Evolutionary conservation across 2,797 vertebrate genomes (phyloP).

Genomic region (Eulemur albifrons): DNA sequence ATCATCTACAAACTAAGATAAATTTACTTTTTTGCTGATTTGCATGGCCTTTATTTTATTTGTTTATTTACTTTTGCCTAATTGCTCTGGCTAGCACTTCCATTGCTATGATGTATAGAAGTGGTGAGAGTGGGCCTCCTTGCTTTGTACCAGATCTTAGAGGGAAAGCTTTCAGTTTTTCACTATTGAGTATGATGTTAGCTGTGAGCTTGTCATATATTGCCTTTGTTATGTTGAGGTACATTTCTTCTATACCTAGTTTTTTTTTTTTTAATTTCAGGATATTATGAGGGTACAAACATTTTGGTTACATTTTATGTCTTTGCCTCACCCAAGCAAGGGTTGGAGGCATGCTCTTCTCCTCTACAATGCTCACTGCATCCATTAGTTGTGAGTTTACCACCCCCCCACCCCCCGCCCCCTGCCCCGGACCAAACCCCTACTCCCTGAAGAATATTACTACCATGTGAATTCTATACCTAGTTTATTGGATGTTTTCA

Average conservation of each 20-base stretch:
- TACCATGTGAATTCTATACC: neutral
- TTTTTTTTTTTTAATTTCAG: neutral
- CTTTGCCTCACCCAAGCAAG: no score
- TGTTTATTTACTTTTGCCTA: neutral
- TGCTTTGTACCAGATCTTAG: neutral
- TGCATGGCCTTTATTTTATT: neutral
- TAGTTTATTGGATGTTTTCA: neutral
- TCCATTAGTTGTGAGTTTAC: no score
- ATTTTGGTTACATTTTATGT: no score
- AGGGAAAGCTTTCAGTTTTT: neutral
- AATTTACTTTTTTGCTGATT: neutral
- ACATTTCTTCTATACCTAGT: neutral
- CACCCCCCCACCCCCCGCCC: no score
- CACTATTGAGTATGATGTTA: neutral
- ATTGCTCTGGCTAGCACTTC: neutral
- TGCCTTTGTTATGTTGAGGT: neutral
- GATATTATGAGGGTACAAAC: no score
- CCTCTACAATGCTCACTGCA: no score
- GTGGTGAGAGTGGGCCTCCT: neutral
- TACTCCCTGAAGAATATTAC: no score
- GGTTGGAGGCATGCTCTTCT: no score
- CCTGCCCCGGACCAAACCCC: no score
- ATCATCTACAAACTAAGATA: neutral
- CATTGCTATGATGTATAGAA: neutral
- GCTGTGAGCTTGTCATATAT: neutral